phyloP scores from a whole-genome alignment of 2,888 invertebrate species.

The Spodoptera littoralis region DNA sequence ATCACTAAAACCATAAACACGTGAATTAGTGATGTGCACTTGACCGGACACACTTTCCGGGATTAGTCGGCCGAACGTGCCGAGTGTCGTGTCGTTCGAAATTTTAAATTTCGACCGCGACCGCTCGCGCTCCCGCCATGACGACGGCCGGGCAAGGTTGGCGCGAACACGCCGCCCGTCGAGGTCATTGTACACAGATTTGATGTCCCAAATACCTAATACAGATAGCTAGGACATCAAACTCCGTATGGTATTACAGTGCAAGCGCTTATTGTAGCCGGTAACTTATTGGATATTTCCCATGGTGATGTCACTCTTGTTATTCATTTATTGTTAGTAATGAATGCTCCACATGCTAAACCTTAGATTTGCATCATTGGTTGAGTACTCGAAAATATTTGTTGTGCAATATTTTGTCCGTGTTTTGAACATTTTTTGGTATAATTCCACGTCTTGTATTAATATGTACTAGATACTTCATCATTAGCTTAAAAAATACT shows the following conservation, averaged over 20 bases:
- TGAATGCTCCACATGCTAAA: slow-evolving; percentile 43
- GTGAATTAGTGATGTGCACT: slow-evolving; percentile 56
- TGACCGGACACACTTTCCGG: slow-evolving; percentile 56
- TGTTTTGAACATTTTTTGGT: slow-evolving; percentile 1
- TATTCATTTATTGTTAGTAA: slow-evolving; percentile 56
- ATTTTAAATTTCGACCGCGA: slow-evolving; percentile 65
- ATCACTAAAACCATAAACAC: slow-evolving; percentile 51
- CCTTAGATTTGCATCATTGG: slow-evolving; percentile 36
- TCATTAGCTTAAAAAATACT: too few species aligned
- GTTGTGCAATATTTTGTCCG: slow-evolving; percentile 23
- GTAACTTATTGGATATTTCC: slow-evolving; percentile 55
- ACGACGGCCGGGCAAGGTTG: slow-evolving; percentile 74
- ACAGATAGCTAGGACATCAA: slow-evolving; percentile 63
- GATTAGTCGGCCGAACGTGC: slow-evolving; percentile 52
- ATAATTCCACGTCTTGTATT: background rate
- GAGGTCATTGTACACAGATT: slow-evolving; percentile 85
- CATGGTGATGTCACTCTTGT: slow-evolving; percentile 57
- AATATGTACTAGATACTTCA: background rate
- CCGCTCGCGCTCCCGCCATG: slow-evolving; percentile 62
- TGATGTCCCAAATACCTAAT: slow-evolving; percentile 84
- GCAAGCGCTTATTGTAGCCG: slow-evolving; percentile 42
- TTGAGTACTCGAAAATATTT: slow-evolving; percentile 28
- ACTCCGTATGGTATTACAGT: slow-evolving; percentile 40
- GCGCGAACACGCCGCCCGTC: slow-evolving; percentile 72
- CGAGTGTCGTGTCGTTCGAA: slow-evolving; percentile 57